Base-by-base conservation (phyloP, 1,140 invertebrate species). In the Mercenaria mercenaria region DNA sequence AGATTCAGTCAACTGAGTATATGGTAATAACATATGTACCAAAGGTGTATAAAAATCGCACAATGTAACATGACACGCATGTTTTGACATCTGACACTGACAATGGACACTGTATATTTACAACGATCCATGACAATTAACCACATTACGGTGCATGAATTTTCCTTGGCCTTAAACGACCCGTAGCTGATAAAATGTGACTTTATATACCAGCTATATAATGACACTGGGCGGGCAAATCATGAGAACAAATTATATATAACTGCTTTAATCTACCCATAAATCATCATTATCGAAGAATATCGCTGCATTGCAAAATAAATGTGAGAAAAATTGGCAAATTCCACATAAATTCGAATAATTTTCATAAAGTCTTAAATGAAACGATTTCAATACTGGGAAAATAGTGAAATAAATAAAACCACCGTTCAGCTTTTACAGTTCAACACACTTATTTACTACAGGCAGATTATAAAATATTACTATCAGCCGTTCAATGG, bases 41-140 rank as follows among this genome's bases (percentile, higher is more conserved):
- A 29, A 64, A 11, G 4, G 4, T 15, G 52, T 56, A 15, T n/a
- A 64, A 64, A 64, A 26, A 64, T 29, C 59, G 6, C 1, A 72
- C 67, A 37, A 72, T 39, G 34, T 72, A 72, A 72, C 29, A 4
- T 37, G 37, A 72, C 11, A 72, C 67, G 18, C 8, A 29, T 23
- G 32, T 39, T 72, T 72, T 72, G 67, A 72, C 67, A 72, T 39
- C 34, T 41, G 67, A 72, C 67, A 72, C 34, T 72, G 67, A 72
- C 67, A 72, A 39, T 41, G 34, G 67, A 72, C 67, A 72, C 34
- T 8, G 4, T 39, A 39, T 64, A 29, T 64, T 64, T 64, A 29
- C 1, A 20, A 18, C 39, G 23, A 67, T 67, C 29, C 3, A 6
- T 34, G 34, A 72, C 18, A 72, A 39, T 67, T n/a, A 6, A 67